Conservation (phyloP, 2,888 invertebrate species). For the Athetis lepigone region DNA sequence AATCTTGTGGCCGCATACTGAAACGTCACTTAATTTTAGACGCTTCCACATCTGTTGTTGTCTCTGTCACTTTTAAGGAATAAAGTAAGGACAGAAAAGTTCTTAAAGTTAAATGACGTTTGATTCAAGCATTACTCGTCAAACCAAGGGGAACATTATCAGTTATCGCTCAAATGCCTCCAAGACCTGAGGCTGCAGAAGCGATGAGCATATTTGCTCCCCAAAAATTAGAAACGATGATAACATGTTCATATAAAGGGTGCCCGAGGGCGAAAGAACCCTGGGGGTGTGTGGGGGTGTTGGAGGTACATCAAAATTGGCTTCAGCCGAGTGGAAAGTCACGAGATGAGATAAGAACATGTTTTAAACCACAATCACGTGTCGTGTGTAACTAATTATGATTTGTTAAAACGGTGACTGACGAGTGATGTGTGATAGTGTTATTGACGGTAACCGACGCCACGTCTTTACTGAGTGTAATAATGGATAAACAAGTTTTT, state of each 20-base stretch:
- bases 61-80: too few species aligned
- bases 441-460: neutral
- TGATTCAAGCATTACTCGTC: too few species aligned
- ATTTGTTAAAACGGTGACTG: neutral
- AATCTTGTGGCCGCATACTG: too few species aligned
- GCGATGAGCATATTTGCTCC: slow-evolving; percentile 47
- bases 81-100: too few species aligned
- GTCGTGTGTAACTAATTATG: slow-evolving; percentile 13
- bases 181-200: slow-evolving; percentile 37
- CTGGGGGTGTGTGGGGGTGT: slow-evolving; percentile 9
- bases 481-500: neutral
- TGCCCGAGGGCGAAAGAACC: slow-evolving; percentile 21
- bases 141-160: slow-evolving; percentile 37
- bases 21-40: too few species aligned
- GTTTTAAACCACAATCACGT: slow-evolving; percentile 37
- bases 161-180: slow-evolving; percentile 42
- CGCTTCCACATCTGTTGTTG: too few species aligned
- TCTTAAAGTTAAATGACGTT: too few species aligned
- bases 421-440: neutral
- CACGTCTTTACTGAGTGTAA: neutral
- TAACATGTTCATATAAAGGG: slow-evolving; percentile 38
- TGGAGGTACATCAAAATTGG: slow-evolving; percentile 38
- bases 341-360: slow-evolving; percentile 44
- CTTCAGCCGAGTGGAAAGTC: slow-evolving; percentile 55
- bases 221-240: slow-evolving; percentile 46